Percentiles rank a stretch among this genome's conserved stretches.
Conservation (phyloP, 2,113 vertebrate species). For the Oxygymnocypris stewartii region DNA sequence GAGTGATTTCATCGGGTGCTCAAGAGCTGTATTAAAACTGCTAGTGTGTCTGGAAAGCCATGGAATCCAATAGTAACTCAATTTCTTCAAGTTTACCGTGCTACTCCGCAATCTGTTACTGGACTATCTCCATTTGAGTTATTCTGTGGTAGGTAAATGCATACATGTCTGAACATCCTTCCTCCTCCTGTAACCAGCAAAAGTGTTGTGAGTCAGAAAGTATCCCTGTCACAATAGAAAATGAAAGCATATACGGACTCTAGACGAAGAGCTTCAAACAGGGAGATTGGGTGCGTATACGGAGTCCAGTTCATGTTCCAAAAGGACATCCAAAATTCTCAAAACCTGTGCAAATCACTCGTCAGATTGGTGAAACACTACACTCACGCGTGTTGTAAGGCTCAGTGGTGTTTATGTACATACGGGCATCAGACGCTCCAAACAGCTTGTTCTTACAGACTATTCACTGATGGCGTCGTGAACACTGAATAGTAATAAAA, state of each 20-base stretch:
- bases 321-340: neutral
- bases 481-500: too few relatives aligned
- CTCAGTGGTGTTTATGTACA: too few relatives aligned
- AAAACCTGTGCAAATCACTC: neutral
- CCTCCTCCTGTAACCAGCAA: neutral
- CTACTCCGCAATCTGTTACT: neutral
- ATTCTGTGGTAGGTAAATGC: neutral
- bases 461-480: too few relatives aligned
- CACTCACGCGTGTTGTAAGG: too few relatives aligned
- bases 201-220: neutral
- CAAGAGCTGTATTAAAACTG: too few relatives aligned
- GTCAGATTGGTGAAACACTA: neutral
- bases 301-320: neutral
- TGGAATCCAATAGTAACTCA: neutral
- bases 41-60: too few relatives aligned
- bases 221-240: neutral
- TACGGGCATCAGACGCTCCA: too few relatives aligned
- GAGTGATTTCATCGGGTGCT: too few relatives aligned
- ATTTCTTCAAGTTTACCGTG: neutral
- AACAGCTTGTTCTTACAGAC: too few relatives aligned
- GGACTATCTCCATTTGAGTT: neutral
- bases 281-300: neutral
- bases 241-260: neutral
- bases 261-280: neutral
- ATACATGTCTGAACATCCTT: neutral